Evolutionary conservation across 2,113 vertebrate genomes (phyloP), one percentile per base, ranked within the genome.

Genomic region (Conger conger): DNA sequence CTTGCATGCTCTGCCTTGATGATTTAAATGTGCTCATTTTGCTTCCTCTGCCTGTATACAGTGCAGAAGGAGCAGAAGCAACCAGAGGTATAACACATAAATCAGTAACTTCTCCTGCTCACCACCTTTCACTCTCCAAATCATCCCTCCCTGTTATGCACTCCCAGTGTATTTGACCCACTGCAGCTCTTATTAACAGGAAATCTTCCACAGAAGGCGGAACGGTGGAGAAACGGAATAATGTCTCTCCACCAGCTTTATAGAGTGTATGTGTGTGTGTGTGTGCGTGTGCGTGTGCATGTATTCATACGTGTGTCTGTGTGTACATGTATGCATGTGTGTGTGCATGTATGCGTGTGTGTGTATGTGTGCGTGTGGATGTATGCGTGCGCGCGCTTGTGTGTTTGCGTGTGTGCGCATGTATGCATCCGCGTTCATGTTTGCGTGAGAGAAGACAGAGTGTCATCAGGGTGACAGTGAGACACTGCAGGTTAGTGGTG

Each of bases 271-370:
- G 63, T 35, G n/a, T 3, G 36, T 17, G 63, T 38, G 35, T 76
- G 82, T 38, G 27, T n/a, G 23, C 23, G 20, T 9, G 27, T 16
- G 17, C 2, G 18, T 2, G 13, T 57, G 18, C 54, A 57, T 16
- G 54, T 57, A 16, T 16, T 7, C 3, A 16, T 4, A 42, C 40
- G 40, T 30, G 63, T 42, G 27, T 7, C 1, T 54, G 37, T 76
- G 37, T 30, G 36, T 45, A 63, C 78, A 68, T 81, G 68, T 78
- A 18, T 84, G 83, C 57, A 79, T 53, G 76, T 77, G 76, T 78
- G 76, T 57, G 50, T n/a, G 45, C n/a, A 40, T 79, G 50, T 83
- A 45, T n/a, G 53, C 84, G 27, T 3, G 27, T 68, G 2, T 68
- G 20, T n/a, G 20, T n/a, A 9, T 68, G 20, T 7, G 1, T 54